These are phyloP conservation scores for Ammodytes marinus DNA, from an alignment of 2,113 vertebrate genomes.

Conservation along the genomic window DNA sequence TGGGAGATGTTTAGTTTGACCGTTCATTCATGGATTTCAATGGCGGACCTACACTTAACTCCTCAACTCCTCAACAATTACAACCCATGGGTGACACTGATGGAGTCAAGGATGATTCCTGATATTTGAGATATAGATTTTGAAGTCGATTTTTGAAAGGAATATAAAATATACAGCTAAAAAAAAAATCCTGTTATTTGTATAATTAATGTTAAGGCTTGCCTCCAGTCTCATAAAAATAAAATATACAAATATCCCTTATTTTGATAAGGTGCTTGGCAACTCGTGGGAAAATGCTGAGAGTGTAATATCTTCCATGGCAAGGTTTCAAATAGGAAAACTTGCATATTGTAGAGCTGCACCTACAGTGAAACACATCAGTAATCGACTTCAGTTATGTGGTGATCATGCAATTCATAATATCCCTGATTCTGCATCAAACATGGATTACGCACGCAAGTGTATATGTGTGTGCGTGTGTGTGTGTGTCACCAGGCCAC, in stretches of 20 bases:
- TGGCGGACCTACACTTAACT: background rate
- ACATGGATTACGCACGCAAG: background rate
- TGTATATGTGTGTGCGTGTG: background rate
- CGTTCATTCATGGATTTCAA: background rate
- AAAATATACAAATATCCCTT: background rate
- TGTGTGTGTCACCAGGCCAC: conserved; percentile 13
- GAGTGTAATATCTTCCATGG: background rate
- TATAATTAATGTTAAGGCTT: background rate
- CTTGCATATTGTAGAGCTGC: background rate
- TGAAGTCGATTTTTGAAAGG: background rate
- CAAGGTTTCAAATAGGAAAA: background rate
- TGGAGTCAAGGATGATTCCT: background rate
- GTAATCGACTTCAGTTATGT: background rate
- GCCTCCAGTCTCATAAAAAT: background rate
- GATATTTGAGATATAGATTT: background rate
- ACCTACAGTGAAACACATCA: background rate
- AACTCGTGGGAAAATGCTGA: background rate
- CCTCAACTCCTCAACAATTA: no score
- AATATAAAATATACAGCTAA: background rate
- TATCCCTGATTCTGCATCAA: background rate
- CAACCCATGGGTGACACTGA: background rate
- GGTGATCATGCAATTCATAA: background rate
- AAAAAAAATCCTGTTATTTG: background rate
- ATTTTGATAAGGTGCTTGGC: background rate
- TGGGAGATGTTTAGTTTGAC: no score